Percentiles rank a stretch among this genome's conserved stretches.
These are phyloP conservation scores for Macaria notata DNA, from an alignment of 2,888 invertebrate genomes.

Conservation along the genomic window DNA sequence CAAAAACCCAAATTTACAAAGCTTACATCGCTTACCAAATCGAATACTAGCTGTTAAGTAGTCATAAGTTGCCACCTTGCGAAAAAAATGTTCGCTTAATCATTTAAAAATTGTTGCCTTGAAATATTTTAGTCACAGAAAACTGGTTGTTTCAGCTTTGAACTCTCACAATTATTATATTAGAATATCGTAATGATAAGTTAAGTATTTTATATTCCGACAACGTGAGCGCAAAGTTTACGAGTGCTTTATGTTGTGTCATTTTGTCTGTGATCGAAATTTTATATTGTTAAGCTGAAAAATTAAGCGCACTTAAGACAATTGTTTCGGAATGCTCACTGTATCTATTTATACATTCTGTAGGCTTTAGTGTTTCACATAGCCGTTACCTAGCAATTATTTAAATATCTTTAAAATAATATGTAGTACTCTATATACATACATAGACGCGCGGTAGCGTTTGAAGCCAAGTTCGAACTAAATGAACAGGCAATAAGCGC, in stretches of 20 bases:
- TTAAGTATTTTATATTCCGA: slow-evolving; percentile 75
- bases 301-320: slow-evolving; percentile 59
- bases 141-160: slow-evolving; percentile 74
- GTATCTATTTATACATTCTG: slow-evolving; percentile 56
- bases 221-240: slow-evolving; percentile 66
- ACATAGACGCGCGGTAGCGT: no score
- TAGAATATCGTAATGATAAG: slow-evolving; percentile 68
- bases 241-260: slow-evolving; percentile 72
- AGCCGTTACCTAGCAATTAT: no score
- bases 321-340: slow-evolving; percentile 42
- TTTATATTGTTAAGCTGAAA: slow-evolving; percentile 78
- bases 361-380: slow-evolving; percentile 28
- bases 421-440: no score
- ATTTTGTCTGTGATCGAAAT: slow-evolving; percentile 81
- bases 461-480: no score
- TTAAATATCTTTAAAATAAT: no score
- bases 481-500: no score
- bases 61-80: slow-evolving; percentile 46
- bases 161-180: slow-evolving; percentile 66
- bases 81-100: slow-evolving; percentile 57
- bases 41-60: slow-evolving; percentile 32
- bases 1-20: background rate
- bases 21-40: slow-evolving; percentile 21
- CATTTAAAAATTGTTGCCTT: slow-evolving; percentile 69
- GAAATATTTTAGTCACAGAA: slow-evolving; percentile 65